phyloP scores from a whole-genome alignment of 2,113 vertebrate species.

The Anguilla japonica region DNA sequence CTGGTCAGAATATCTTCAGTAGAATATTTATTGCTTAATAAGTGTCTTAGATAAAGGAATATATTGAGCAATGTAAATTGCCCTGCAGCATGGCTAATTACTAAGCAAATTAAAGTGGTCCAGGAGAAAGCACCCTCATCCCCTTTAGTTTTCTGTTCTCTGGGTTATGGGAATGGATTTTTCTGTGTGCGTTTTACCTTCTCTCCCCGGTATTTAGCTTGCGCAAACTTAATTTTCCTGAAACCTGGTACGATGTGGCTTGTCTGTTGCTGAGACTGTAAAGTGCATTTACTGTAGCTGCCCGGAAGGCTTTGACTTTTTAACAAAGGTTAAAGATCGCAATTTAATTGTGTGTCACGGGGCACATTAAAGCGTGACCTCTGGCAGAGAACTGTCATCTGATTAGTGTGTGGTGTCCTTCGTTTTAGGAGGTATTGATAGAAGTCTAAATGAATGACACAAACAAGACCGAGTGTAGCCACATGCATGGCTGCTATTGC shows the following conservation, averaged over 20 bases:
- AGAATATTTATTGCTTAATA: not conserved
- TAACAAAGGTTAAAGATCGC: conserved; percentile 74
- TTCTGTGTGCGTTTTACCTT: conserved; percentile 25
- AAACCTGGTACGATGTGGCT: not conserved
- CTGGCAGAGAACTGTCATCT: not conserved
- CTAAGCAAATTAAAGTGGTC: not conserved
- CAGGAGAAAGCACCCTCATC: not conserved
- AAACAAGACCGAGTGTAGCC: not conserved
- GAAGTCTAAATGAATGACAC: not conserved
- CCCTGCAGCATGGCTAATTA: not conserved
- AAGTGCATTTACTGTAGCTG: conserved; percentile 34
- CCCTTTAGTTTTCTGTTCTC: not conserved
- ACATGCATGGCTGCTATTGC: not conserved
- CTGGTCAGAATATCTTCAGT: not conserved
- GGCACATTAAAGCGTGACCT: conserved; percentile 66
- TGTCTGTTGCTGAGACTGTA: not conserved
- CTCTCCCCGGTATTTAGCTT: conserved; percentile 53
- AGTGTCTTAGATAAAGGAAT: not conserved
- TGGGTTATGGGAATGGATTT: not conserved
- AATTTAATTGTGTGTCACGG: conserved; percentile 74
- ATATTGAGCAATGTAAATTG: not conserved
- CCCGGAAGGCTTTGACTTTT: conserved; percentile 60
- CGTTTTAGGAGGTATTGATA: conserved; percentile 5
- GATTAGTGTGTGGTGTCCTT: conserved; percentile 7
- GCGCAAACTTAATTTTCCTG: conserved; percentile 46